phyloP scores from a whole-genome alignment of 2,888 invertebrate genomes.

The Quadroppia sp. region DNA sequence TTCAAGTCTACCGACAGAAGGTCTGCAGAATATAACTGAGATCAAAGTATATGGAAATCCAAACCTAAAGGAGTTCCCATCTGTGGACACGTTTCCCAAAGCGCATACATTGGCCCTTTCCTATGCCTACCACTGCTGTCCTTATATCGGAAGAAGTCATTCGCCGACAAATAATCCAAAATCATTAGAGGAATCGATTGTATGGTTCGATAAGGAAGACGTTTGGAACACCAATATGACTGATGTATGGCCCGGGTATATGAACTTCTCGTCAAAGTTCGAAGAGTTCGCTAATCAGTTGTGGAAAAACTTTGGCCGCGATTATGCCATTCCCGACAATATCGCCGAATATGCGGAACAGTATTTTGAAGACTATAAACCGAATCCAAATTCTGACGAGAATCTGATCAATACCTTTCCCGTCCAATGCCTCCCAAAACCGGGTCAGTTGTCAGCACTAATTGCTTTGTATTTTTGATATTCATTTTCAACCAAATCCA shows the following conservation, averaged over 20 bases:
- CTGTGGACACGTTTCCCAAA: constrained; percentile 76
- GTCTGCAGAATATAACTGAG: constrained; percentile 72
- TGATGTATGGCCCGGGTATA: constrained; percentile 67
- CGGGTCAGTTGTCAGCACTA: constrained; percentile 49
- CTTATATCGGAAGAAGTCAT: constrained; percentile 63
- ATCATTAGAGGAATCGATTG: constrained; percentile 46
- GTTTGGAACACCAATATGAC: constrained; percentile 57
- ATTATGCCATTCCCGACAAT: constrained; percentile 63
- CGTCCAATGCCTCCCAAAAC: constrained; percentile 50
- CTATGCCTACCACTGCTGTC: constrained; percentile 95
- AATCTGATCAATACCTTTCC: constrained; percentile 44
- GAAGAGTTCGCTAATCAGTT: constrained; percentile 66
- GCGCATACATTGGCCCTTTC: constrained; percentile 79
- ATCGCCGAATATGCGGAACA: constrained; percentile 68
- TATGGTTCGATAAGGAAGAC: constrained; percentile 47
- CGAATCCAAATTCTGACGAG: constrained; percentile 44
- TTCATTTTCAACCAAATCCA: background rate
- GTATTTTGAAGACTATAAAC: constrained; percentile 58
- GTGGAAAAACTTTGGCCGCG: constrained; percentile 66
- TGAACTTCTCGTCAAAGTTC: constrained; percentile 68
- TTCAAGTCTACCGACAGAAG: constrained; percentile 72
- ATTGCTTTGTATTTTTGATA: background rate
- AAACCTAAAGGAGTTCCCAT: constrained; percentile 76
- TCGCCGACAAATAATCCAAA: constrained; percentile 40
- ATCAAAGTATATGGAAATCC: constrained; percentile 91